phyloP scores from a whole-genome alignment of 2,888 invertebrate genomes.

The Lasioglossum marginatum region DNA sequence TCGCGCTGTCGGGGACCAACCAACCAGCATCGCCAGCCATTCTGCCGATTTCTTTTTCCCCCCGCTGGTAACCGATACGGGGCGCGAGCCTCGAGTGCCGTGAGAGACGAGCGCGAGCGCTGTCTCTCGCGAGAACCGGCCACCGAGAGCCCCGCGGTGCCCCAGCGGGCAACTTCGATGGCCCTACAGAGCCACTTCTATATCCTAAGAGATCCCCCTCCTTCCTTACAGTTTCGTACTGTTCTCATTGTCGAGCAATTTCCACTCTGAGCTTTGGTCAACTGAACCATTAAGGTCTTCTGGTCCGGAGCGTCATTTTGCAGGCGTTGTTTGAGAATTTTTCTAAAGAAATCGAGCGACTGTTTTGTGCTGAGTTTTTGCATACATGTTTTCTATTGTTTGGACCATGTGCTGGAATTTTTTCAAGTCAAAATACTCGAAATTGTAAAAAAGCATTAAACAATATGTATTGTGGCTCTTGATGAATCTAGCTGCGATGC shows the following conservation, averaged over 20 bases:
- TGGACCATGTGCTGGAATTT: too few relatives aligned
- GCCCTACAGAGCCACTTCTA: constrained; percentile 30
- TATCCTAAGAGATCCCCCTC: not conserved
- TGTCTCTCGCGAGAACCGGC: constrained; percentile 42
- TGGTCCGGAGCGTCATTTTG: too few relatives aligned
- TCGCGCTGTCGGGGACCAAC: constrained; percentile 78
- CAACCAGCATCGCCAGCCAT: constrained; percentile 26
- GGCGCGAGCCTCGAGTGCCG: constrained; percentile 70
- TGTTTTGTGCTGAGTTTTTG: too few relatives aligned
- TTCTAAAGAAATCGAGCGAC: not conserved
- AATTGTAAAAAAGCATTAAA: too few relatives aligned
- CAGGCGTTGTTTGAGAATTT: not conserved
- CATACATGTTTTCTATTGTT: too few relatives aligned
- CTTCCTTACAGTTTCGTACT: not conserved
- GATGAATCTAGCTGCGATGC: not conserved
- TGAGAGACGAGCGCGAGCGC: constrained; percentile 65
- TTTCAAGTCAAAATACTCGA: too few relatives aligned
- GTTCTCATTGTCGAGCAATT: not conserved
- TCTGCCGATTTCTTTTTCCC: constrained; percentile 66
- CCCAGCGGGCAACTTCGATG: constrained; percentile 42
- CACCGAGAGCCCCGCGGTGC: constrained; percentile 29
- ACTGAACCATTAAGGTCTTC: too few relatives aligned
- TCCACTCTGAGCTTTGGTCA: too few relatives aligned
- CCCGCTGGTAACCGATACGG: constrained; percentile 51
- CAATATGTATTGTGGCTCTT: not conserved